Conservation (phyloP, 2,888 invertebrate species). For the Rhagonycha lutea region DNA sequence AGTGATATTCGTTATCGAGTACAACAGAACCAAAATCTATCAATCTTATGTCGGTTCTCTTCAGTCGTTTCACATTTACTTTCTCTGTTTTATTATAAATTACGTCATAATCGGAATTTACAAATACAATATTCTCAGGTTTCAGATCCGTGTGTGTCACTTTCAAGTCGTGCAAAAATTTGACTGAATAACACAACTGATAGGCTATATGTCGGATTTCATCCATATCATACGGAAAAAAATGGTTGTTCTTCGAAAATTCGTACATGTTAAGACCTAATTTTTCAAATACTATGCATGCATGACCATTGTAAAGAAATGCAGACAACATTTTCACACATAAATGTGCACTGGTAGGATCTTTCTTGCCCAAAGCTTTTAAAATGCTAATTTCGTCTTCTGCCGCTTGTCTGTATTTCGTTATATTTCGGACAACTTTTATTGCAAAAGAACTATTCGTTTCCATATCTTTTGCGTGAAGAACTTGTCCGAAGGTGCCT, state of each 20-base stretch:
- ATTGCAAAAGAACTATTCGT: conserved; percentile 93
- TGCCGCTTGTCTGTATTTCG: conserved; percentile 98
- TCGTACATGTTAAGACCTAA: conserved; percentile 96
- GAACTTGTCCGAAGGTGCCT: conserved; percentile 99
- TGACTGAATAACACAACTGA: conserved; percentile 94
- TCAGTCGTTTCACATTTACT: conserved; percentile 81
- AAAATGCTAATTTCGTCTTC: conserved; percentile 98
- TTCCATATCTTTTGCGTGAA: conserved; percentile 95
- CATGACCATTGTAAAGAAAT: conserved; percentile 98
- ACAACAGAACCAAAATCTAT: conserved; percentile 99
- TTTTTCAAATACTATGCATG: conserved; percentile 98
- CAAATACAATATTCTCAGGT: conserved; percentile 98
- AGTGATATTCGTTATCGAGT: conserved; percentile 99
- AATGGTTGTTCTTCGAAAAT: conserved; percentile 98
- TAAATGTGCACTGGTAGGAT: conserved; percentile 90
- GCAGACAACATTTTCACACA: conserved; percentile 97
- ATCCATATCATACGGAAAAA: conserved; percentile 96
- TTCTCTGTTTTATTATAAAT: conserved; percentile 75
- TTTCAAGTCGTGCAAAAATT: conserved; percentile 96
- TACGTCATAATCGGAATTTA: conserved; percentile 89
- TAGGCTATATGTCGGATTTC: conserved; percentile 98
- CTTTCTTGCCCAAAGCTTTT: conserved; percentile 92
- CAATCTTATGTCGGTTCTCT: conserved; percentile 91
- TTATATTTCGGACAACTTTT: conserved; percentile 99
- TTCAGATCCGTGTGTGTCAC: conserved; percentile 99